Base-by-base conservation (phyloP, 1,140 invertebrate species). In the Bicyclus anynana region DNA sequence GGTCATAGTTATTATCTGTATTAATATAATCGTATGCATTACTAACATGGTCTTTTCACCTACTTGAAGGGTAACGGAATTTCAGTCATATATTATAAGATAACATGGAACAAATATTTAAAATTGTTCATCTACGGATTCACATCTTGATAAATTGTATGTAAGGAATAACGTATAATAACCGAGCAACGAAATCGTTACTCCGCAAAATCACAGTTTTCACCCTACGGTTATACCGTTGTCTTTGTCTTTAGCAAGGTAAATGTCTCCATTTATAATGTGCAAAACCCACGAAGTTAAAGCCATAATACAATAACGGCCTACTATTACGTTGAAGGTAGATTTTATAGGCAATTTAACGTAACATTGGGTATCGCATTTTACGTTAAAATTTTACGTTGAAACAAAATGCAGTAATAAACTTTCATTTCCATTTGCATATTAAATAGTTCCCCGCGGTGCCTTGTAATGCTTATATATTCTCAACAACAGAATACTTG, bases 261-360 rank as follows among this genome's bases (percentile, higher is more conserved):
- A 33, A 57, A 58, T 46, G 40, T 58, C 26, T 51, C 40, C 38
- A 52, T 58, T 58, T 52, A 58, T 58, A 58, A 58, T 58, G 26
- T 26, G 29, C 29, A 42, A 54, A 58, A 54, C 21, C 52, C 46
- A 29, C 44, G 18, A 44, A 49, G 44, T 49, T 54, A 53, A 54
- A 53, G 35, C 46, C 52, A 44, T 60, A 54, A 50, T 23, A 21
- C 35, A 42, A 35, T 60, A 54, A 54, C 35, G 48, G 46, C 35
- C 44, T 50, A 64, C 52, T 60, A 59, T 64, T 54, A 59, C 44
- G 44, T 27, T 27, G 33, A 49, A 59, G 56, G 57, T 58, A 53
- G 50, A 52, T 44, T 62, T 54, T 63, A 63, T 63, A 51, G 56
- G 51, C 52, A 63, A 63, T 63, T 63, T 59, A 63, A 63, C 48